Percentiles rank a stretch among this genome's conserved stretches.
These are phyloP conservation scores for Notamacropus eugenii DNA, from an alignment of 2,797 vertebrate genomes.

Conservation along the genomic window DNA sequence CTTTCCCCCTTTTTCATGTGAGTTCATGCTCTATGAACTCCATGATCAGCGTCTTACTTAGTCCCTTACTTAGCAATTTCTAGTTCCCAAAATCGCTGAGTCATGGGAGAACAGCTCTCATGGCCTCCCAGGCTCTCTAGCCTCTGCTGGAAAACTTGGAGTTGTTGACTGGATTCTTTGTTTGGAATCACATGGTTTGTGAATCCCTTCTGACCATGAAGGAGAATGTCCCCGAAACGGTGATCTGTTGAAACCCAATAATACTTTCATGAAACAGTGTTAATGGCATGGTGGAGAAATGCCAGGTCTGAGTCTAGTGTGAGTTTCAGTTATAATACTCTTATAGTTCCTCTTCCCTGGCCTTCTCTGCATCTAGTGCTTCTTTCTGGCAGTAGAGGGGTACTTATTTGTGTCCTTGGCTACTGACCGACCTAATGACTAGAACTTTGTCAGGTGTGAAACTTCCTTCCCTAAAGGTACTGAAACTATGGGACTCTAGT, in stretches of 20 bases:
- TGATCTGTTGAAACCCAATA: neutral
- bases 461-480: neutral
- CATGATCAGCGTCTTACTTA: conserved; percentile 8
- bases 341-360: neutral
- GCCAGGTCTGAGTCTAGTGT: neutral
- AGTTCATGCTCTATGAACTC: conserved; percentile 4
- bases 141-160: neutral
- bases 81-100: conserved; percentile 65
- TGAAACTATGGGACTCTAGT: neutral
- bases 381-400: neutral
- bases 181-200: neutral
- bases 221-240: neutral
- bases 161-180: neutral
- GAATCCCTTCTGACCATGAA: neutral
- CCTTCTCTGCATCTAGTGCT: neutral
- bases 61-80: conserved; percentile 52
- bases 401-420: neutral
- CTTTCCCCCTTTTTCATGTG: neutral
- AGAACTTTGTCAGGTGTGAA: neutral
- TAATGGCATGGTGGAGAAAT: neutral
- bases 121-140: conserved; percentile 14
- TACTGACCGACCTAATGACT: neutral
- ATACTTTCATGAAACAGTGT: neutral
- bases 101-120: conserved; percentile 54
- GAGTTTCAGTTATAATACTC: neutral